phyloP scores from a whole-genome alignment of 2,888 invertebrate species.

The Spodoptera picta region DNA sequence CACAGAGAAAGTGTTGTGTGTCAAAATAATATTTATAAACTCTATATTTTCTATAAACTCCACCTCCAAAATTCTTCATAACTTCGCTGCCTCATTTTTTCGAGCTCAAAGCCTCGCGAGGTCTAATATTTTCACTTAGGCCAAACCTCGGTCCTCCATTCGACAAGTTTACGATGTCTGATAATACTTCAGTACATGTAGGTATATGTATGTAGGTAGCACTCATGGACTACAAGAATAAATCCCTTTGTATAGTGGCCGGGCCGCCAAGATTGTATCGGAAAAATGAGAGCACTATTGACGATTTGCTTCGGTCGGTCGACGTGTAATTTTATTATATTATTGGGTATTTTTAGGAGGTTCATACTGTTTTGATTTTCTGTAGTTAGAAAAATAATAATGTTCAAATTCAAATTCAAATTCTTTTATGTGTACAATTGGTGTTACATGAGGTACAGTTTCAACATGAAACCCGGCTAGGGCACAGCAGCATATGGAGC shows the following conservation, averaged over 20 bases:
- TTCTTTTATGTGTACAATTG: no score
- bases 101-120: slow-evolving; percentile 55
- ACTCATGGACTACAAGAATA: slow-evolving; percentile 35
- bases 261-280: slow-evolving; percentile 19
- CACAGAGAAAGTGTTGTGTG: no score
- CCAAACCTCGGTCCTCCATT: slow-evolving; percentile 62
- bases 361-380: not conserved
- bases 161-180: slow-evolving; percentile 65
- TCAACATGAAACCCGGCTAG: no score
- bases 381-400: no score
- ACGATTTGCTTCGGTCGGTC: slow-evolving; percentile 12
- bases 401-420: no score
- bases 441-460: no score
- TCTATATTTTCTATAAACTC: not conserved
- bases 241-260: slow-evolving; percentile 33
- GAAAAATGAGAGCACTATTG: slow-evolving; percentile 2
- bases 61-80: slow-evolving; percentile 35
- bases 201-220: not conserved
- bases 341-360: slow-evolving; percentile 12
- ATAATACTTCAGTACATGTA: slow-evolving; percentile 53
- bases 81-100: slow-evolving; percentile 42
- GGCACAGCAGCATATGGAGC: no score
- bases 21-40: no score
- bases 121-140: slow-evolving; percentile 70
- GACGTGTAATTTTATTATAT: slow-evolving; percentile 19